Evolutionary conservation across 2,113 vertebrate species (phyloP), one percentile per base, ranked within the genome.

Genomic region (Plotosus lineatus): DNA sequence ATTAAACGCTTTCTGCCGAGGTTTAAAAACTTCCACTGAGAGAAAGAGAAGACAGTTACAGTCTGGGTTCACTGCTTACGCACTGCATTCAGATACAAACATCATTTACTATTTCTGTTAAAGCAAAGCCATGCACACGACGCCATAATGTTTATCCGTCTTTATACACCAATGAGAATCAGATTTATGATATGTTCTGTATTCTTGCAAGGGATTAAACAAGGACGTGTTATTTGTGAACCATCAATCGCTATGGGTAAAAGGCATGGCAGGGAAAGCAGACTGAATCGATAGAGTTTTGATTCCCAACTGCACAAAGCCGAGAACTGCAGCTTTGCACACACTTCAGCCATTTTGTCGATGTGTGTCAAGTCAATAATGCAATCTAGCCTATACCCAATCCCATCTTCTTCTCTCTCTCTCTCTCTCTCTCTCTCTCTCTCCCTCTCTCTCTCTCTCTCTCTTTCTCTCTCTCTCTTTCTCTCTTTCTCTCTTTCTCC

Each of bases 281-380:
- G 78, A 83, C 58, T 72, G 7, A 75, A 85, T 85, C 81, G 4
- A 85, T 85, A 58, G 58, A 79, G 69, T 71, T 83, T 80, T 83
- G 81, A 85, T 85, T 85, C 50, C 6, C 38, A 75, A 19, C 60
- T 50, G 48, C 50, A 53, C 66, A 65, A 60, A 83, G 79, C 63
- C 28, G 63, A 73, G 77, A 73, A 65, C 81, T 85, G 77, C 65
- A 66, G 60, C 19, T 19, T 78, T 66, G 19, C 74, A 80, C 78
- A 77, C 84, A 77, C 73, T 80, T 85, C 60, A 79, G 81, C 79
- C 81, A 78, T 81, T 85, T 83, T 78, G 74, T 82, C 82, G 74
- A 83, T 82, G 73, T 56, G 50, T 80, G 78, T 81, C 73, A 61
- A 77, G 78, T 80, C 78, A 80, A 85, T 83, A 85, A 85, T 85